Base-by-base conservation (phyloP, 2,888 invertebrate genomes). In the Cremastobaeus sp. region DNA sequence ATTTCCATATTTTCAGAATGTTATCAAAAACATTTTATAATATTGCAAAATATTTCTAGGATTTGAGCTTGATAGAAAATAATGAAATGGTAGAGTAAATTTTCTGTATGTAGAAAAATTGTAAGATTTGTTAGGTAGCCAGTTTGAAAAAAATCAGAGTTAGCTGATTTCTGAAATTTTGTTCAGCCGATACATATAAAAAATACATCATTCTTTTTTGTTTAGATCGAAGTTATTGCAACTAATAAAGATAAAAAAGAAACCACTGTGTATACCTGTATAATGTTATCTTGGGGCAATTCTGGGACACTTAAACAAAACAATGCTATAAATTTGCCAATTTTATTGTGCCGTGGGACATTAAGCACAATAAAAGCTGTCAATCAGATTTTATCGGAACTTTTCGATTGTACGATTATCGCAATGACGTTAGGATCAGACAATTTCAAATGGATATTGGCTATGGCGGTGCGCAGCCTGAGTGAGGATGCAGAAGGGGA, bases 401-500 rank as follows among this genome's bases (percentile, higher is more conserved):
- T 86, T 81, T 88, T 88, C 70, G 87, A 87, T 60, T 87, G 87
- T 21, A 77, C 78, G 20, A 73, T 87, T 20, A 74, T 83, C 17
- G 32, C 78, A 3, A 35, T 87, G 25, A 68, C 82, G 2, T 74
- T 79, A 1, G 79, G 64, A 3, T 77, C 82, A 5, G 80, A 83
- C 17, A 88, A 87, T 69, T 80, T 87, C 0, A 75, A 76, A 32
- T 88, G 87, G 88, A 70, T 88, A 3, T 11, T 84, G 2, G 78
- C 83, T 1, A 83, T 87, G 8, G 72, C 2, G 39, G 60, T 8
- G 62, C 78, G 8, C 57, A 77, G 0, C 21, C 1, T 28, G 18
- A 1, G 20, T 54, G 1, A 57, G 57, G n/a, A 18, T 43, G 37
- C 45, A 0, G 64, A 55, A 1, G 78, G 74, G n/a, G 80, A 80